Evolutionary conservation across 2,888 invertebrate species (phyloP).

Genomic region (Cryptops parisi): DNA sequence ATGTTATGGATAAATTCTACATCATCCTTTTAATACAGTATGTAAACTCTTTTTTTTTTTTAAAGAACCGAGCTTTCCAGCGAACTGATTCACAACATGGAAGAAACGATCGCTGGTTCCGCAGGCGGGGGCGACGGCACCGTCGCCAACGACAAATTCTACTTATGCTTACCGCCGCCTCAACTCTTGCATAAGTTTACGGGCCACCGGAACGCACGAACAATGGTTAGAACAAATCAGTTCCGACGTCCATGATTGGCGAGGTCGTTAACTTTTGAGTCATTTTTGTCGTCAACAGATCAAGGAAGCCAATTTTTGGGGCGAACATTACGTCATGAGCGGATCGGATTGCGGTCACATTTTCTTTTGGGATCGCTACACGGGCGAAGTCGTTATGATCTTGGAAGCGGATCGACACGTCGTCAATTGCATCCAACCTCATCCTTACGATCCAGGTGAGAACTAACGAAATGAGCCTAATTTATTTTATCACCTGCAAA

Average conservation of each 20-base stretch:
- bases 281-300: too few species aligned
- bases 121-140: constrained; percentile 14
- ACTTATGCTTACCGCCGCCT: constrained; percentile 19
- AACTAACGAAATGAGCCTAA: background rate
- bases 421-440: constrained; percentile 72
- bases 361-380: constrained; percentile 61
- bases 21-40: too few species aligned
- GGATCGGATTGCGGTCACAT: constrained; percentile 83
- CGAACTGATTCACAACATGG: background rate
- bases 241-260: too few species aligned
- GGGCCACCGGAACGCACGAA: constrained; percentile 61
- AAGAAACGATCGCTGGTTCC: background rate
- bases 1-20: too few species aligned
- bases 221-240: constrained; percentile 34
- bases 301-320: constrained; percentile 76
- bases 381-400: constrained; percentile 54
- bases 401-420: constrained; percentile 63
- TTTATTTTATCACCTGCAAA: too few species aligned
- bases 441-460: constrained; percentile 50
- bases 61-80: background rate
- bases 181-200: constrained; percentile 49
- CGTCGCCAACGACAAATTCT: too few species aligned
- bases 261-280: background rate
- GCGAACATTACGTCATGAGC: constrained; percentile 60
- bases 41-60: background rate